Conservation (phyloP, 2,888 invertebrate genomes). For the Agrochola lychnidis region DNA sequence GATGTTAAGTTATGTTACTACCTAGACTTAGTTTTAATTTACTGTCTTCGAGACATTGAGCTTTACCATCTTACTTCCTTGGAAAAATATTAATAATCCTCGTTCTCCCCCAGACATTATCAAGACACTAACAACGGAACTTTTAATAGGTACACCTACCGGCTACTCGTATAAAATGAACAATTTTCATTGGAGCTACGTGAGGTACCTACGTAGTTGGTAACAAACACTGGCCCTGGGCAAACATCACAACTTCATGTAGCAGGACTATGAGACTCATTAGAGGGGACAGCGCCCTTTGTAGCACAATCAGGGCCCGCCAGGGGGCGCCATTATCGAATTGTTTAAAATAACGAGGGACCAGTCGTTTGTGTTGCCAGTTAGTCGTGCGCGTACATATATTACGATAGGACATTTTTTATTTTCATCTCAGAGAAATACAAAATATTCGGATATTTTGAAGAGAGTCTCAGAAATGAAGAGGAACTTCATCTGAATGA, state of each 20-base stretch:
- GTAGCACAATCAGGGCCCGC: conserved; percentile 80
- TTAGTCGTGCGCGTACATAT: conserved; percentile 64
- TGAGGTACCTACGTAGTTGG: conserved; percentile 52
- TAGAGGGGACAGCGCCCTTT: conserved; percentile 82
- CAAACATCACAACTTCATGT: conserved; percentile 81
- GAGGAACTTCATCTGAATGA: background rate
- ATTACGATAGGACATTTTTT: conserved; percentile 31
- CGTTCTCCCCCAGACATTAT: conserved; percentile 26
- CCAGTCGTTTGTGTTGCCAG: conserved; percentile 69
- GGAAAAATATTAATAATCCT: conserved; percentile 29
- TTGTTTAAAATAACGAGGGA: conserved; percentile 90
- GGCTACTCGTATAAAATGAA: conserved; percentile 44
- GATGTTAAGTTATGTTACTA: background rate
- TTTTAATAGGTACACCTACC: conserved; percentile 37
- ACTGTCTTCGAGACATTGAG: background rate
- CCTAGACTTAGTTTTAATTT: background rate
- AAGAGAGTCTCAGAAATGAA: no score
- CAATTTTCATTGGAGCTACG: conserved; percentile 52
- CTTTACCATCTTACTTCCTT: conserved; percentile 18
- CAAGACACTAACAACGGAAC: conserved; percentile 38
- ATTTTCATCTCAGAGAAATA: conserved; percentile 7
- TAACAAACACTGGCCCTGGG: conserved; percentile 74
- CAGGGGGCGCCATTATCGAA: conserved; percentile 85
- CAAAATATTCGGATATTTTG: background rate
- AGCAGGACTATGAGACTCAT: conserved; percentile 78